Evolutionary conservation across 2,797 vertebrate species (phyloP).

Genomic region (Tachyglossus aculeatus): DNA sequence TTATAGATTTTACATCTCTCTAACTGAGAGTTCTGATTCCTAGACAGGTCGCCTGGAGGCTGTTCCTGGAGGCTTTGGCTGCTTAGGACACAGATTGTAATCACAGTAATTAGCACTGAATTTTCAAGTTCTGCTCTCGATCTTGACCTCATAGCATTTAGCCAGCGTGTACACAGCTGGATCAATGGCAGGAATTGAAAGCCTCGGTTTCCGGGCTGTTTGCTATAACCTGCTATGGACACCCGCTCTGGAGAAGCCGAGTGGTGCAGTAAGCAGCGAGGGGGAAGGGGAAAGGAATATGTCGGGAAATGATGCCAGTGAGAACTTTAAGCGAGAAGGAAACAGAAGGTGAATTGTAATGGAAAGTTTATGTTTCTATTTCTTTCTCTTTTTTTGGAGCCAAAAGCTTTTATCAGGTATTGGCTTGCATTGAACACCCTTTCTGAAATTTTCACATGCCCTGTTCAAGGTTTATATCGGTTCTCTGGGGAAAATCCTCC

Average conservation of each 20-base stretch:
- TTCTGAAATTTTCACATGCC: background rate
- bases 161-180: constrained; percentile 20
- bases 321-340: background rate
- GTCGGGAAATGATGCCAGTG: background rate
- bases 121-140: constrained; percentile 53
- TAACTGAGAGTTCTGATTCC: constrained; percentile 47
- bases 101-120: constrained; percentile 67
- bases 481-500: constrained; percentile 1
- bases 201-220: constrained; percentile 17
- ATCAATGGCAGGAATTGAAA: constrained; percentile 5
- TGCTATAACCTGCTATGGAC: constrained; percentile 22
- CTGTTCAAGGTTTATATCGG: background rate
- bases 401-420: background rate
- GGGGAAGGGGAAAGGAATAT: background rate
- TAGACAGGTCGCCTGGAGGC: constrained; percentile 48
- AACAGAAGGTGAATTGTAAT: background rate
- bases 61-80: constrained; percentile 28
- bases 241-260: background rate
- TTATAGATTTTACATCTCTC: constrained; percentile 51
- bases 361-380: background rate
- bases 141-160: constrained; percentile 62
- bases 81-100: constrained; percentile 51
- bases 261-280: background rate
- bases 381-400: background rate
- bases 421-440: background rate